Evolutionary conservation across 2,888 invertebrate genomes (phyloP).

Genomic region (Seira sanloemensis): DNA sequence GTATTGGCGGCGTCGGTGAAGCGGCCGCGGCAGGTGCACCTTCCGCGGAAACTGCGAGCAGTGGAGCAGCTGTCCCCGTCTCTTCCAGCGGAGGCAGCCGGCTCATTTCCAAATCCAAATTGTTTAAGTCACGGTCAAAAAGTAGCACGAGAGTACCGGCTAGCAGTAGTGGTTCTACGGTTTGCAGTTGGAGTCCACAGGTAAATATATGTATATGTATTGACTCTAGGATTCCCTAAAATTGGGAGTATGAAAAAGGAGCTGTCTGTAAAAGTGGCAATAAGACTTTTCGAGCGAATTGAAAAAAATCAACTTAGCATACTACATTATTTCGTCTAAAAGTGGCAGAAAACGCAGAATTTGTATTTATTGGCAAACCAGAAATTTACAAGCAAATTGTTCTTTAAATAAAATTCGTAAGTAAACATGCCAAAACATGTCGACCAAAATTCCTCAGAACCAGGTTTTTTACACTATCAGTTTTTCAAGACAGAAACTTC

Average conservation of each 20-base stretch:
- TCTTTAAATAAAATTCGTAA: too few species aligned
- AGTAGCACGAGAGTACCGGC: constrained; percentile 81
- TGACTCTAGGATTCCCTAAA: background rate
- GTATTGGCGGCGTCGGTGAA: constrained; percentile 36
- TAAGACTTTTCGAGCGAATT: background rate
- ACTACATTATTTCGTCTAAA: too few species aligned
- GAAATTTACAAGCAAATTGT: too few species aligned
- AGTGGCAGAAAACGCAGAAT: too few species aligned
- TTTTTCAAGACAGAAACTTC: too few species aligned
- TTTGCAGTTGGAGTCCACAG: constrained; percentile 90
- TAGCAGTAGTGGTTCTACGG: constrained; percentile 76
- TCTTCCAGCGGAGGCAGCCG: constrained; percentile 76
- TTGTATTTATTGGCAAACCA: too few species aligned
- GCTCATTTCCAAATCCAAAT: constrained; percentile 86
- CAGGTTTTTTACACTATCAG: too few species aligned
- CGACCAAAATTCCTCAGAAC: too few species aligned
- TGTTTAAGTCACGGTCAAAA: constrained; percentile 90
- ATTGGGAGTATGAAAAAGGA: too few species aligned
- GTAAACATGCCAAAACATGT: too few species aligned
- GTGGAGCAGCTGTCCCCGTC: background rate
- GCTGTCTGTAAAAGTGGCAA: too few species aligned
- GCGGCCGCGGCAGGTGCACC: constrained; percentile 3
- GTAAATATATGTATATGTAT: constrained; percentile 80
- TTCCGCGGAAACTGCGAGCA: constrained; percentile 19
- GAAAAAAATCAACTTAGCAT: too few species aligned